phyloP scores from a whole-genome alignment of 2,797 vertebrate genomes.

The Spatula versicolor region DNA sequence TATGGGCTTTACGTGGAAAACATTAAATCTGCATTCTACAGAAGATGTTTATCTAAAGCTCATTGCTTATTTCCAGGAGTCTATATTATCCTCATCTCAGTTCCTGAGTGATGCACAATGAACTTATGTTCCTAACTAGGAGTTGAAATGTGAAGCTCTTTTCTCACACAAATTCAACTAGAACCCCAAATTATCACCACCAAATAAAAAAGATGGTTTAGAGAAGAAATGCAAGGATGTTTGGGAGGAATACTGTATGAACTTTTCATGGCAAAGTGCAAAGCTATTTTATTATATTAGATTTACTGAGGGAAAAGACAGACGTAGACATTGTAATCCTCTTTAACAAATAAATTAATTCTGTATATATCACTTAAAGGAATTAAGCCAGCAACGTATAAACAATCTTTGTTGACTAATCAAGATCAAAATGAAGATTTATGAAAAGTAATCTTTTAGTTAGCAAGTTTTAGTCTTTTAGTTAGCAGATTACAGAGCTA shows the following conservation, averaged over 20 bases:
- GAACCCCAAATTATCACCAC: not conserved
- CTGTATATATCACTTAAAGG: not conserved
- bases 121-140: not conserved
- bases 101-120: not conserved
- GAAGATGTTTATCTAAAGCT: not conserved
- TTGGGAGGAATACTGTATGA: not conserved
- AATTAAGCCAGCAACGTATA: not conserved
- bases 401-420: not conserved
- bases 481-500: not conserved
- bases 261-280: not conserved
- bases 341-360: not conserved
- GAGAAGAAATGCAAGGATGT: not conserved
- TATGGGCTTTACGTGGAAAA: not conserved
- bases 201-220: not conserved
- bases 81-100: not conserved
- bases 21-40: not conserved
- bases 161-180: not conserved
- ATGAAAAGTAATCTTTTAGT: not conserved
- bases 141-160: not conserved
- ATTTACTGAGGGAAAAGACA: not conserved
- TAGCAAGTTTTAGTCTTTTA: not conserved
- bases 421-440: not conserved
- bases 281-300: not conserved
- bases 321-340: not conserved
- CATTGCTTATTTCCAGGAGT: not conserved